Percentiles rank a stretch among this genome's conserved stretches.
Evolutionary conservation across 2,113 vertebrate species (phyloP).

Genomic region (Campylomormyrus tamandua): DNA sequence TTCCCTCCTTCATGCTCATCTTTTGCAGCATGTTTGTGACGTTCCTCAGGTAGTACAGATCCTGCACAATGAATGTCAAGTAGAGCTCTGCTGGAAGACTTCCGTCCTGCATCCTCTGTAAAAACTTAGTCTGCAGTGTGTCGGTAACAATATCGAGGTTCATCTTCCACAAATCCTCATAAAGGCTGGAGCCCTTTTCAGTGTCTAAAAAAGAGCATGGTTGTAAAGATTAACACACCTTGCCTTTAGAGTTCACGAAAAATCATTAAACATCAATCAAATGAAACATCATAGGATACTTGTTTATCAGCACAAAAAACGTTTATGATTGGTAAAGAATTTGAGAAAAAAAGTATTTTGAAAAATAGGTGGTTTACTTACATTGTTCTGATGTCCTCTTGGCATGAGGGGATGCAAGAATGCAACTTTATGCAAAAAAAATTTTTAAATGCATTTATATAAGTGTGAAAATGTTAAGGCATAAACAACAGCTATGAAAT

Average conservation of each 20-base stretch:
- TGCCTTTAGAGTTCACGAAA: background rate
- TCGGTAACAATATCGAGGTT: constrained; percentile 21
- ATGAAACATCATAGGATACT: background rate
- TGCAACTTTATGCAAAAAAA: background rate
- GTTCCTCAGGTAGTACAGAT: constrained; percentile 23
- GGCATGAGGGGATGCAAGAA: background rate
- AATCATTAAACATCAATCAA: background rate
- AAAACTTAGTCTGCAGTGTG: constrained; percentile 9
- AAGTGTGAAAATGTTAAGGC: background rate
- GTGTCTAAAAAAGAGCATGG: background rate
- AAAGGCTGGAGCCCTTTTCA: constrained; percentile 15
- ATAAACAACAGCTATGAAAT: background rate
- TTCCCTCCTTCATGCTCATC: background rate
- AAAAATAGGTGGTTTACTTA: background rate
- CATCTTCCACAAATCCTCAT: constrained; percentile 26
- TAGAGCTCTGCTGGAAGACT: constrained; percentile 27
- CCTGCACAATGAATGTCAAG: constrained; percentile 29
- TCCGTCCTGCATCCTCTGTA: constrained; percentile 26
- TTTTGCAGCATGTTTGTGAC: constrained; percentile 27
- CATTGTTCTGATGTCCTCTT: background rate
- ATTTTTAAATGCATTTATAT: background rate
- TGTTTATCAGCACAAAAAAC: background rate
- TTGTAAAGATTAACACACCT: background rate
- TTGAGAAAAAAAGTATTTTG: background rate
- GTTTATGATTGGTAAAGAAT: background rate